These are phyloP conservation scores for Charadrius vociferus DNA, from an alignment of 2,113 vertebrate genomes.

Conservation along the genomic window DNA sequence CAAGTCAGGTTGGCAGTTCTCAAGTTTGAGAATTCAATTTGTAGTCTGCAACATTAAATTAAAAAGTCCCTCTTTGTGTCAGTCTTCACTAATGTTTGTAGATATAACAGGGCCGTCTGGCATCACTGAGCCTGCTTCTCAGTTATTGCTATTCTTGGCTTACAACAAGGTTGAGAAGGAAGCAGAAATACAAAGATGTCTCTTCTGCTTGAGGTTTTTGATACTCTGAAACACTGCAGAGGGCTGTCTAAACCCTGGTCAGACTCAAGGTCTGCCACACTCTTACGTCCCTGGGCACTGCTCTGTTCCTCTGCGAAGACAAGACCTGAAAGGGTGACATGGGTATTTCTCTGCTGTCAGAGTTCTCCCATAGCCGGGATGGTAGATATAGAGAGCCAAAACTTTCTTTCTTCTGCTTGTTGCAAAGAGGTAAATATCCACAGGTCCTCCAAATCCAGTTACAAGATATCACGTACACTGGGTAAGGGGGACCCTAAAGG, in stretches of 20 bases:
- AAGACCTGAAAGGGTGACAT: background rate
- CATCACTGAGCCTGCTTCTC: background rate
- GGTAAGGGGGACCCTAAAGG: accelerated
- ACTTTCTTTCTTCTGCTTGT: background rate
- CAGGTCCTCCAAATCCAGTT: background rate
- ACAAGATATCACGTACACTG: background rate
- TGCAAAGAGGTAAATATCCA: background rate
- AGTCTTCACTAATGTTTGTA: constrained; percentile 22
- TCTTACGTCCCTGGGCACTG: no score
- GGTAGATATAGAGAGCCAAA: background rate
- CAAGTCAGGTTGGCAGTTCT: constrained; percentile 25
- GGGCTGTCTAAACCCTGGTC: background rate
- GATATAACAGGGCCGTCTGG: background rate
- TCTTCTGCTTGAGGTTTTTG: background rate
- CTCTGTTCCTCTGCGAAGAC: background rate
- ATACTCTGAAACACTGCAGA: background rate
- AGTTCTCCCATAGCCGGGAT: background rate
- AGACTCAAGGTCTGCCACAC: background rate
- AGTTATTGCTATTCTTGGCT: background rate
- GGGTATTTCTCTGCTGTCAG: background rate
- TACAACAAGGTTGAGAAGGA: background rate
- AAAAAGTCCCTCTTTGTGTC: background rate
- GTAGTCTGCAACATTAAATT: constrained; percentile 35
- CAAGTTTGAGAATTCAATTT: constrained; percentile 48
- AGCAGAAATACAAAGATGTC: background rate